Conservation (phyloP, 2,888 invertebrate genomes). For the Brachycybe producta region DNA sequence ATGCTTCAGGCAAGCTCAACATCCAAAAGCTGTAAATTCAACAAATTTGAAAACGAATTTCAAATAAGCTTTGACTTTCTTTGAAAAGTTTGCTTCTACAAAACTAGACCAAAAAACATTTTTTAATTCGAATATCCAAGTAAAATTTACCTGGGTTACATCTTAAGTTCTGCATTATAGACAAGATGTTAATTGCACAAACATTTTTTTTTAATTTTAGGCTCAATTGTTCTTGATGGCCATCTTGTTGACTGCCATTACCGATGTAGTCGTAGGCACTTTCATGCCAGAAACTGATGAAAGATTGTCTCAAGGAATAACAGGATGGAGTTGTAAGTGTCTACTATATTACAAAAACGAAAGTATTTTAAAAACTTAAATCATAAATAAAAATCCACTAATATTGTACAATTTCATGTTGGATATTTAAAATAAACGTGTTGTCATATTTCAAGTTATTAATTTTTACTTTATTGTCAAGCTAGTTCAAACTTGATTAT, state of each 20-base stretch:
- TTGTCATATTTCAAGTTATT: no score
- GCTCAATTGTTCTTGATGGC: constrained; percentile 39
- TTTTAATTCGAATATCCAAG: background rate
- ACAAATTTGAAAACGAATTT: no score
- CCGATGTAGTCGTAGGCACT: constrained; percentile 42
- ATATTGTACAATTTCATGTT: background rate
- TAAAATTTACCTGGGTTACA: no score
- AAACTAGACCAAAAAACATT: background rate
- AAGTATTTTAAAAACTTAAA: background rate
- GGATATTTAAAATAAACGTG: constrained; percentile 1
- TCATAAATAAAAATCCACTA: background rate
- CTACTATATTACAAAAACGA: background rate
- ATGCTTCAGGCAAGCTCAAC: no score
- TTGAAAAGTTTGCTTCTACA: background rate
- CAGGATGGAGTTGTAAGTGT: constrained; percentile 42
- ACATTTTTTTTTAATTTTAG: constrained; percentile 31
- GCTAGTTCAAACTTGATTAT: no score
- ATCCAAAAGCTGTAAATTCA: no score
- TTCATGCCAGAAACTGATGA: constrained; percentile 37
- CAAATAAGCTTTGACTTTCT: no score
- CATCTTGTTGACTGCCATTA: constrained; percentile 39
- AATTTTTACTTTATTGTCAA: no score
- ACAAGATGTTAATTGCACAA: background rate
- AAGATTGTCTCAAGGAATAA: constrained; percentile 38
- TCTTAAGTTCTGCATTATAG: background rate